Evolutionary conservation across 2,113 vertebrate species (phyloP).

Genomic region (Ammodytes dubius): DNA sequence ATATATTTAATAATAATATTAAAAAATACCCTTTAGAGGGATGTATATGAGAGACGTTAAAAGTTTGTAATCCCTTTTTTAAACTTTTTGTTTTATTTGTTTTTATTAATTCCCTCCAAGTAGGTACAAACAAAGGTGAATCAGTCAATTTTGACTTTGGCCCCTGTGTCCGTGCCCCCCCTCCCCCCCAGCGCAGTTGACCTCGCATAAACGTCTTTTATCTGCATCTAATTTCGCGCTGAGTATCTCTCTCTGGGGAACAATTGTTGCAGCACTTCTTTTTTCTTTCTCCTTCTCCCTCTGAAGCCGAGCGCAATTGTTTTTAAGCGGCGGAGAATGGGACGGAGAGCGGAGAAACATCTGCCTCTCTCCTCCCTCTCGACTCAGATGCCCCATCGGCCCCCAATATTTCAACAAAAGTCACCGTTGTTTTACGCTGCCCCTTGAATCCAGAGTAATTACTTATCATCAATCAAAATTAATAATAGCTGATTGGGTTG

Average conservation of each 20-base stretch:
- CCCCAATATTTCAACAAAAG: conserved; percentile 86
- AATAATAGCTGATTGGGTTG: conserved; percentile 97
- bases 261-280: conserved; percentile 83
- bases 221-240: conserved; percentile 74
- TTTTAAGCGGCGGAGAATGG: conserved; percentile 77
- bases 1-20: too few species aligned
- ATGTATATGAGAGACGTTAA: neutral
- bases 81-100: neutral
- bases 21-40: too few species aligned
- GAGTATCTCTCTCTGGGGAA: conserved; percentile 84
- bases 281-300: neutral
- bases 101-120: neutral
- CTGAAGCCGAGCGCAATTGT: conserved; percentile 80
- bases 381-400: conserved; percentile 80
- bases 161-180: conserved; percentile 48
- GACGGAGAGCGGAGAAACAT: conserved; percentile 81
- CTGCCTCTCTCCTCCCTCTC: conserved; percentile 86
- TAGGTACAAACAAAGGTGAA: conserved; percentile 35
- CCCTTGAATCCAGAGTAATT: conserved; percentile 87
- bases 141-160: conserved; percentile 62
- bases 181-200: conserved; percentile 64
- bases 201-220: conserved; percentile 71
- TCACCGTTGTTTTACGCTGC: conserved; percentile 85
- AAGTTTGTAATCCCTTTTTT: conserved; percentile 6
- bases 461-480: conserved; percentile 97